Evolutionary conservation across 2,888 invertebrate species (phyloP), one percentile per base, ranked within the genome.

Genomic region (Cerastis rubricosa): DNA sequence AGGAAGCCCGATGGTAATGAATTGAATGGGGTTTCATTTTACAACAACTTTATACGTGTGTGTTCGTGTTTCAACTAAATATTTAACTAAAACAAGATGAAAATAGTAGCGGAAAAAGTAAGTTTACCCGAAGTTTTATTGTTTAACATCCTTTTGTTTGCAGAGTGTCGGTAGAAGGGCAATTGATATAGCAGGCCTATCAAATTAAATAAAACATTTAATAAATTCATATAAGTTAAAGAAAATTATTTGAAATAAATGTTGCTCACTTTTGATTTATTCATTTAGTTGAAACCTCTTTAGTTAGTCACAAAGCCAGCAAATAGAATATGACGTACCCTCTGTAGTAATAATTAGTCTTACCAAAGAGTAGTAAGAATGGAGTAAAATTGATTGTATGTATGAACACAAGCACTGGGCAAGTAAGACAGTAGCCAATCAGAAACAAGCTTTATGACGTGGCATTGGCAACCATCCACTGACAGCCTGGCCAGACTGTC

Each of bases 1-100:
- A 74, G 73, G 71, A 83, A 82, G 84, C 81, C 74, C 85, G 61
- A 80, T 69, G 61, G 47, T 61, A 43, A 70, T 79, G 70, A 68
- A 54, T 40, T 65, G 25, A 54, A 63, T 67, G 59, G 40, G 25
- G 11, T 63, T 73, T 67, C 35, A 65, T 63, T 65, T 66, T 35
- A 69, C 47, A 65, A 75, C n/a, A 43, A 35, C 25, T 64, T 1
- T 51, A 67, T 22, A 71, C 11, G 57, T 40, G 40, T 40, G 40
- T 57, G n/a, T 25, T 35, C 45, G 74, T 59, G 43, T 79, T 74
- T 59, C 73, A 74, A 84, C 59, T 35, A 83, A 68, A 70, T 67
- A 66, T n/a, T 19, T 29, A 51, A 40, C 22, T 14, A 61, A 49
- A 22, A 22, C 12, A 43, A 61, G 22, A 40, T 22, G 12, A 54